phyloP scores from a whole-genome alignment of 1,140 invertebrate species.

The Diorhabda elongata region DNA sequence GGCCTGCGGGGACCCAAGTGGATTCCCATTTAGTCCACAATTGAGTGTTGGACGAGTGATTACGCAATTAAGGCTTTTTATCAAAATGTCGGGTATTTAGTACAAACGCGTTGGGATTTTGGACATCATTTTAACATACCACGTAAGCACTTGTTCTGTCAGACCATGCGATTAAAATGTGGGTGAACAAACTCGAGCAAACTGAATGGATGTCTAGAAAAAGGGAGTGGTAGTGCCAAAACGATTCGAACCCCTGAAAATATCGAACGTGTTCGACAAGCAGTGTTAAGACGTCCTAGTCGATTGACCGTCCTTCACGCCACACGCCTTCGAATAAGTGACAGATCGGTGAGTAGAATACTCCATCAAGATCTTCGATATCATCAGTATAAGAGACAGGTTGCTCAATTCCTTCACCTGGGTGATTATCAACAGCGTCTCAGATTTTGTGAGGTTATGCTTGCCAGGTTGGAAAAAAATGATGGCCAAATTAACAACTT shows the following conservation, averaged over 20 bases:
- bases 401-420: conserved; percentile 20
- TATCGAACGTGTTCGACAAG: conserved; percentile 22
- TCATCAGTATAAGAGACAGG: conserved; percentile 18
- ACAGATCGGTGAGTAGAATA: conserved; percentile 14
- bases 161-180: too few relatives aligned
- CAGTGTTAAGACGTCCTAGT: conserved; percentile 18
- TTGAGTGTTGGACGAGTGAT: too few relatives aligned
- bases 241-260: conserved; percentile 12
- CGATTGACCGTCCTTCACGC: conserved; percentile 20
- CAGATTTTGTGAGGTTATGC: conserved; percentile 16
- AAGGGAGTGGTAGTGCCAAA: conserved; percentile 4
- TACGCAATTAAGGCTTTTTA: too few relatives aligned
- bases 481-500: conserved; percentile 14
- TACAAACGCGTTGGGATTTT: too few relatives aligned
- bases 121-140: too few relatives aligned
- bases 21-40: too few relatives aligned
- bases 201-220: too few relatives aligned
- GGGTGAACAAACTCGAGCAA: too few relatives aligned
- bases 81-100: too few relatives aligned
- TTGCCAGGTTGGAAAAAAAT: conserved; percentile 18
- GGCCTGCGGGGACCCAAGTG: too few relatives aligned
- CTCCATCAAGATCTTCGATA: too few relatives aligned
- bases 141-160: too few relatives aligned
- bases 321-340: conserved; percentile 18
- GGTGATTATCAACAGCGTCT: conserved; percentile 23